A percentile compares a stretch with the other conserved stretches of the same genome.
These are phyloP conservation scores for Candidula unifasciata DNA, from an alignment of 2,888 invertebrate species.

Conservation along the genomic window DNA sequence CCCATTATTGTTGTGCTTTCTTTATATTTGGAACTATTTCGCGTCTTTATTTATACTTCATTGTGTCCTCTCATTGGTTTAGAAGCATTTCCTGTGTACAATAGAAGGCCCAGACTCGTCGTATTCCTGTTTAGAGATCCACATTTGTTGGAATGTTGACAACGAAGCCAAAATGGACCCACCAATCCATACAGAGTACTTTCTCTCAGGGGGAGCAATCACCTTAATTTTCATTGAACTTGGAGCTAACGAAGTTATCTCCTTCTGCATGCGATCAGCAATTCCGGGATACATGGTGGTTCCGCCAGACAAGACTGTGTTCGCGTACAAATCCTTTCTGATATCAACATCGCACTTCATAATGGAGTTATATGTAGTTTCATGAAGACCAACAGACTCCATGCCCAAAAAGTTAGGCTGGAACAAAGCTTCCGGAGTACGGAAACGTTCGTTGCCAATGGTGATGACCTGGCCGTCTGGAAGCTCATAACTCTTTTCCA, in stretches of 20 bases:
- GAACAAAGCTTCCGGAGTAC: conserved; percentile 66
- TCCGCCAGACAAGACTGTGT: conserved; percentile 90
- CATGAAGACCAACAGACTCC: conserved; percentile 73
- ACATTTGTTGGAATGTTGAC: background rate
- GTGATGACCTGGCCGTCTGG: conserved; percentile 77
- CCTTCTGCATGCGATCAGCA: conserved; percentile 98
- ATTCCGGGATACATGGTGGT: conserved; percentile 98
- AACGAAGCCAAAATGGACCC: background rate
- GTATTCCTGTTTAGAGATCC: background rate
- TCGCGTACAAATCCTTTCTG: conserved; percentile 70
- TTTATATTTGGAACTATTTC: too few species aligned
- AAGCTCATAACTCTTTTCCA: conserved; percentile 89
- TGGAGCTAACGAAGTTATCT: conserved; percentile 90
- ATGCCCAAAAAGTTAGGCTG: conserved; percentile 75
- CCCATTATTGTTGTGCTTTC: too few species aligned
- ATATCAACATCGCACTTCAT: conserved; percentile 73
- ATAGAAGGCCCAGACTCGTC: background rate
- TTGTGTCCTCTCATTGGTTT: background rate
- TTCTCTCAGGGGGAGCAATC: conserved; percentile 87
- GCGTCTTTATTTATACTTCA: too few species aligned
- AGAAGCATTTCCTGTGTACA: conserved; percentile 10
- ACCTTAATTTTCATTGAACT: conserved; percentile 83
- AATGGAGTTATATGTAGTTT: conserved; percentile 68
- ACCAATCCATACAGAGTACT: conserved; percentile 80
- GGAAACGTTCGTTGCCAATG: conserved; percentile 52